Percentiles rank a stretch among this genome's conserved stretches.
Evolutionary conservation across 2,797 vertebrate species (phyloP).

Genomic region (Coreius guichenoti): DNA sequence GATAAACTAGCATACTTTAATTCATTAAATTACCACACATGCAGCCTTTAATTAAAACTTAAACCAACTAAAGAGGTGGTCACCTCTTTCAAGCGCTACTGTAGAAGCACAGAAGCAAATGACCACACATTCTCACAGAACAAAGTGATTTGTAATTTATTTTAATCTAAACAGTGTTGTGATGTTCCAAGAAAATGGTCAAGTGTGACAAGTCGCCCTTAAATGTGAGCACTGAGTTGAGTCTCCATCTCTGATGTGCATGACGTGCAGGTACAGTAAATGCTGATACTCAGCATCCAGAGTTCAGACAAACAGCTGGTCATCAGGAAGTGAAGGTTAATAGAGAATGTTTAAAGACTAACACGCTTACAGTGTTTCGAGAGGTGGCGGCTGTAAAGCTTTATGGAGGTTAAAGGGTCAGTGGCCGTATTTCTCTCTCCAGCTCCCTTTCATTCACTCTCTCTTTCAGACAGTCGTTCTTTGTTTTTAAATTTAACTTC

Average conservation of each 20-base stretch:
- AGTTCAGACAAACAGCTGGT: slow-evolving; percentile 4
- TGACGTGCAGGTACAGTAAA: background rate
- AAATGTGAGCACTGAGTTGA: background rate
- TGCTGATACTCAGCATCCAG: background rate
- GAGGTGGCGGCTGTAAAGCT: slow-evolving; percentile 20
- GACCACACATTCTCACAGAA: background rate
- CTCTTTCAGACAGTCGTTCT: background rate
- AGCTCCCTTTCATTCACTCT: background rate
- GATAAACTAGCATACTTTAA: background rate
- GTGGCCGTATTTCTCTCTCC: background rate
- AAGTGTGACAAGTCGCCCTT: background rate
- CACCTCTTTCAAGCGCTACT: background rate
- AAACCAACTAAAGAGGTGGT: background rate
- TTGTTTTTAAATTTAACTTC: background rate
- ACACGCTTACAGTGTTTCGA: background rate
- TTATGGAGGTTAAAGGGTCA: slow-evolving; percentile 25
- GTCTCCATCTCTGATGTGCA: background rate
- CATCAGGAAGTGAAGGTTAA: slow-evolving; percentile 20
- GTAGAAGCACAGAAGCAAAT: background rate
- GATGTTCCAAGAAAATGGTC: background rate
- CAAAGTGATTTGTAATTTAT: background rate
- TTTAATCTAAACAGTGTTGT: background rate
- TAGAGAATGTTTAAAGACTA: background rate
- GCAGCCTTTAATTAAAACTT: background rate
- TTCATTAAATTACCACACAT: background rate